Conservation (phyloP, 2,797 vertebrate genomes). For the Pseudochirops cupreus region DNA sequence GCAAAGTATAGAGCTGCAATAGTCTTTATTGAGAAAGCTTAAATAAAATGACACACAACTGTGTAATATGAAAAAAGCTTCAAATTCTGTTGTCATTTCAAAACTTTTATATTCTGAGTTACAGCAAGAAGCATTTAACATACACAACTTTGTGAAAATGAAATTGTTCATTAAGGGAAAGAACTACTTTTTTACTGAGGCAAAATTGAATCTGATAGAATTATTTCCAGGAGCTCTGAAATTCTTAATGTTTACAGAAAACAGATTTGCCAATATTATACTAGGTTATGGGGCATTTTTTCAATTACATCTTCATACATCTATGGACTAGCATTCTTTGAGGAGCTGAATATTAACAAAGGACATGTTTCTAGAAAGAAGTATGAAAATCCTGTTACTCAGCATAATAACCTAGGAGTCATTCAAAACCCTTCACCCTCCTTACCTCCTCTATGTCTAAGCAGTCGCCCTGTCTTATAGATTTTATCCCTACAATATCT, state of each 20-base stretch:
- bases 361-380: not conserved
- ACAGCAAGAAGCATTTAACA: not conserved
- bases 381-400: not conserved
- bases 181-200: not conserved
- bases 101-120: not conserved
- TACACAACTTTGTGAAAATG: not conserved
- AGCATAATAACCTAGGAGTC: not conserved
- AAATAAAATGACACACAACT: not conserved
- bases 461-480: not conserved
- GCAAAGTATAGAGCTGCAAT: not conserved
- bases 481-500: not conserved
- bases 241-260: not conserved
- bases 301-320: not conserved
- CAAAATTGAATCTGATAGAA: not conserved
- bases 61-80: not conserved
- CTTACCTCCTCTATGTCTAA: not conserved
- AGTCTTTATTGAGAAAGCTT: not conserved
- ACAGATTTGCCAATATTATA: not conserved
- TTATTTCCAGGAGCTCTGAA: not conserved
- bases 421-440: not conserved
- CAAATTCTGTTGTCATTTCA: not conserved
- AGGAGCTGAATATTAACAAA: not conserved
- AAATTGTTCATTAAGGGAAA: not conserved
- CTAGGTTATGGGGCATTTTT: rapidly evolving
- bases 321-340: not conserved